Conservation (phyloP, 2,888 invertebrate genomes). For the Lithophane ornitopus region DNA sequence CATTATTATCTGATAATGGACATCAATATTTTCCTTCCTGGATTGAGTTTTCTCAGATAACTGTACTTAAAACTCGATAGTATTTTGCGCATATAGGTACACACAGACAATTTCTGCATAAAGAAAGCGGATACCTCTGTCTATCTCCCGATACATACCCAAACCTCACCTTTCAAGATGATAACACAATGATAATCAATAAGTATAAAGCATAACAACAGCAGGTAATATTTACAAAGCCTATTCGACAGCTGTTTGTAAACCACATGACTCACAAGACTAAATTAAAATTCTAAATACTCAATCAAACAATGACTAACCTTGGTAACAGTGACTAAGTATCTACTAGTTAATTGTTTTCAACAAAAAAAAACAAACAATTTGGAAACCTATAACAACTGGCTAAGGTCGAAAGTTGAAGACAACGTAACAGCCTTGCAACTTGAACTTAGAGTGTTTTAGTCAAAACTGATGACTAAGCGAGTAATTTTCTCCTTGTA, state of each 20-base stretch:
- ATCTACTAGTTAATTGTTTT: conserved; percentile 19
- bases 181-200: background rate
- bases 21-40: background rate
- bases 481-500: conserved; percentile 63
- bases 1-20: conserved; percentile 1
- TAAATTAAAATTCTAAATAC: conserved; percentile 56
- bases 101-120: background rate
- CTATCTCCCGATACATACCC: background rate
- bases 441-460: conserved; percentile 41
- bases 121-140: background rate
- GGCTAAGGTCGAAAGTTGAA: conserved; percentile 39
- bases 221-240: conserved; percentile 8
- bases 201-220: background rate
- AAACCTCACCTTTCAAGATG: background rate
- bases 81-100: background rate
- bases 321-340: conserved; percentile 52
- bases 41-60: conserved; percentile 1
- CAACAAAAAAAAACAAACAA: conserved; percentile 6
- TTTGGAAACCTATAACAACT: conserved; percentile 31
- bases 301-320: conserved; percentile 55
- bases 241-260: conserved; percentile 29
- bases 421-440: conserved; percentile 5
- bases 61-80: background rate
- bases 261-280: conserved; percentile 44
- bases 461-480: conserved; percentile 68